Evolutionary conservation across 2,113 vertebrate species (phyloP).

Genomic region (Carlito syrichta): DNA sequence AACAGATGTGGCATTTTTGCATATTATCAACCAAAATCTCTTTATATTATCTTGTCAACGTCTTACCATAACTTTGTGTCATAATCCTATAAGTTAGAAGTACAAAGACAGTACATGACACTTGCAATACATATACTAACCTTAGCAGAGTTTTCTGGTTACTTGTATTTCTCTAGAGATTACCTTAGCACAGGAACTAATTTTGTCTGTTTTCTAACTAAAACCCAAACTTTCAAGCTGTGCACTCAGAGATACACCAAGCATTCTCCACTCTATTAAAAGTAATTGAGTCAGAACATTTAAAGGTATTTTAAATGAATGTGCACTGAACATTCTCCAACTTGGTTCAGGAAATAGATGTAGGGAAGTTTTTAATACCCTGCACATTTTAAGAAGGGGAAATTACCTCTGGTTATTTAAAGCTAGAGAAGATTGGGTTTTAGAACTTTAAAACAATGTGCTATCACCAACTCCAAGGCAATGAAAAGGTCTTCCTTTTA

Average conservation of each 20-base stretch:
- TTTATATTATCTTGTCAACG: conserved; percentile 35
- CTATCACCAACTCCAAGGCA: background rate
- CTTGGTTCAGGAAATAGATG: conserved; percentile 77
- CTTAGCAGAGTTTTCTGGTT: background rate
- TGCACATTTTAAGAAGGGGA: conserved; percentile 72
- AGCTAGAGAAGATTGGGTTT: conserved; percentile 62
- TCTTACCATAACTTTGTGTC: conserved; percentile 40
- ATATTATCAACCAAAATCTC: conserved; percentile 61
- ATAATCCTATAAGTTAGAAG: conserved; percentile 10
- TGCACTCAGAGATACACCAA: conserved; percentile 44
- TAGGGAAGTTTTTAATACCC: conserved; percentile 71
- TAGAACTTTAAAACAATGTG: conserved; percentile 19
- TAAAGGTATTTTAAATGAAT: conserved; percentile 73
- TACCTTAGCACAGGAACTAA: conserved; percentile 49
- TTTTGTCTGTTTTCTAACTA: conserved; percentile 52
- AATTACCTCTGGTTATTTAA: conserved; percentile 79
- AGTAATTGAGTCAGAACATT: conserved; percentile 63
- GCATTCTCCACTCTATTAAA: conserved; percentile 53
- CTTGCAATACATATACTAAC: background rate
- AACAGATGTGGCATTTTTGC: conserved; percentile 67
- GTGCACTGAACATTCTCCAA: conserved; percentile 46
- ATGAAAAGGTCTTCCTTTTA: background rate
- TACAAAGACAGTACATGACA: background rate
- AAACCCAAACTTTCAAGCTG: conserved; percentile 43
- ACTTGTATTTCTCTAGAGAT: conserved; percentile 41